A percentile compares a stretch with the other conserved stretches of the same genome.
Conservation (phyloP, 2,113 vertebrate species). For the Megalops atlanticus region DNA sequence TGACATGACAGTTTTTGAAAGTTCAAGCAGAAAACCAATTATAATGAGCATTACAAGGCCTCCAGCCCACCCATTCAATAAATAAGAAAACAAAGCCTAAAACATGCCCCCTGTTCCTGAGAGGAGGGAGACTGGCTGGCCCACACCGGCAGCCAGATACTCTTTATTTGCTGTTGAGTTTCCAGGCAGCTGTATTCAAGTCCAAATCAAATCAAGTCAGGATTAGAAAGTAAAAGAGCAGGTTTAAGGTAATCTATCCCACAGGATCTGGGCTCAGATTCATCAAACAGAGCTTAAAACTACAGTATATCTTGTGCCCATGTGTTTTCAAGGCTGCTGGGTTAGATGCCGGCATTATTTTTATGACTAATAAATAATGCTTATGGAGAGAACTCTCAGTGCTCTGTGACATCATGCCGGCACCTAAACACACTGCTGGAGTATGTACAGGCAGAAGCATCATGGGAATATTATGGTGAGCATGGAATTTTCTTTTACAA, state of each 20-base stretch:
- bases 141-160: slow-evolving; percentile 82
- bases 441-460: neutral
- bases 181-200: slow-evolving; percentile 84
- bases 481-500: neutral
- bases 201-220: slow-evolving; percentile 88
- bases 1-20: slow-evolving; percentile 91
- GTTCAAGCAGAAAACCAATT: slow-evolving; percentile 93
- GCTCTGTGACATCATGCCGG: neutral
- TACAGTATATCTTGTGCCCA: slow-evolving; percentile 79
- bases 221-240: slow-evolving; percentile 90
- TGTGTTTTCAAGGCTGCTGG: slow-evolving; percentile 71
- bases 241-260: slow-evolving; percentile 89
- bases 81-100: slow-evolving; percentile 71
- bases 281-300: slow-evolving; percentile 88
- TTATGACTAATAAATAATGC: slow-evolving; percentile 78
- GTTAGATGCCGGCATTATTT: slow-evolving; percentile 53
- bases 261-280: slow-evolving; percentile 84
- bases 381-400: slow-evolving; percentile 67
- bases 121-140: slow-evolving; percentile 80
- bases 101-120: slow-evolving; percentile 75
- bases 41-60: slow-evolving; percentile 86
- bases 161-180: slow-evolving; percentile 85
- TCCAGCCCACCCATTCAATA: slow-evolving; percentile 80
- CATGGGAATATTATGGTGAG: neutral
- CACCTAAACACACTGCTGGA: neutral